phyloP scores from a whole-genome alignment of 2,888 invertebrate species.

The Brassicogethes aeneus region DNA sequence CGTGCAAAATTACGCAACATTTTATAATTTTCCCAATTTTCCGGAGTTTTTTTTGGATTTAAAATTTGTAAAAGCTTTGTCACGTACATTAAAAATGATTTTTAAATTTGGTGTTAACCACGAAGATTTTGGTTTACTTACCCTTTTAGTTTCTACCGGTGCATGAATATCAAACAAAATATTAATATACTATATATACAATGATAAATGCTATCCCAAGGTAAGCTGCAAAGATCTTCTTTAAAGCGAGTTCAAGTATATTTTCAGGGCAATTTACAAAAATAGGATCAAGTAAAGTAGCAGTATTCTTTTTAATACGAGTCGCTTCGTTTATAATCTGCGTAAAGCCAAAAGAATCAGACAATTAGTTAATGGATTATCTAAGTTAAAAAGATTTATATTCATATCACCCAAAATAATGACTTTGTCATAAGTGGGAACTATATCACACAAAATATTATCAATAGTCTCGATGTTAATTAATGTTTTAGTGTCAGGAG shows the following conservation, averaged over 20 bases:
- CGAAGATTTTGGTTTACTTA: too few relatives aligned
- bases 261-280: background rate
- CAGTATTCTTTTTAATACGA: background rate
- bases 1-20: too few relatives aligned
- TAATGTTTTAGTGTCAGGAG: background rate
- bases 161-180: too few relatives aligned
- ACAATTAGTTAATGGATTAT: too few relatives aligned
- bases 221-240: background rate
- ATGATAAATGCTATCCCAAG: background rate
- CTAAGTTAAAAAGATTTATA: too few relatives aligned
- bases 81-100: too few relatives aligned
- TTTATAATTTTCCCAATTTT: slow-evolving; percentile 1
- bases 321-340: background rate
- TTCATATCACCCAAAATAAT: background rate
- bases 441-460: slow-evolving; percentile 1
- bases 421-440: background rate
- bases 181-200: background rate
- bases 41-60: background rate
- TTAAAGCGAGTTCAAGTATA: background rate
- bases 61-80: too few relatives aligned
- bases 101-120: background rate
- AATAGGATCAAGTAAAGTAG: background rate
- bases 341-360: background rate
- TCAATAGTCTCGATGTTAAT: background rate
- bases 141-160: too few relatives aligned